Evolutionary conservation across 2,888 invertebrate genomes (phyloP).

Genomic region (Thereva unica): DNA sequence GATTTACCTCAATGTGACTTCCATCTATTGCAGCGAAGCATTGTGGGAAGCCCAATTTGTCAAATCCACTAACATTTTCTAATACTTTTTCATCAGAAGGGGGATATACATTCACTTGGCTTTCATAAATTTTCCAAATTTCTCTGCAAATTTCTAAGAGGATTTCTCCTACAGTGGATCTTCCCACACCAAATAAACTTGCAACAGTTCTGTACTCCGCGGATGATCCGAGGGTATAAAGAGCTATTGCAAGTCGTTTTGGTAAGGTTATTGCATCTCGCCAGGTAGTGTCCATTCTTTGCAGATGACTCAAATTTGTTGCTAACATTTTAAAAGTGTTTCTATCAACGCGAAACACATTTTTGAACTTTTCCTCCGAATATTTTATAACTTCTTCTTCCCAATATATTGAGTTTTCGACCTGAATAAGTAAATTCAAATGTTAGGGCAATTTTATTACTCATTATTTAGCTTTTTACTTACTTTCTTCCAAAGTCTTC

Average conservation of each 20-base stretch:
- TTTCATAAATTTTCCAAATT: neutral
- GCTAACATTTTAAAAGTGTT: no score
- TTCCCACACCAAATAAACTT: conserved; percentile 1
- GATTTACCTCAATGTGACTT: conserved; percentile 30
- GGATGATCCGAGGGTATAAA: neutral
- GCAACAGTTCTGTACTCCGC: neutral
- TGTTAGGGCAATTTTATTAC: neutral
- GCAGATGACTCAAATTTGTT: neutral
- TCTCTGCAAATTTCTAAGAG: neutral
- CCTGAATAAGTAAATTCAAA: neutral
- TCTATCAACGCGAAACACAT: neutral
- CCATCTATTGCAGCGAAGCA: conserved; percentile 31
- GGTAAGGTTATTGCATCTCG: neutral
- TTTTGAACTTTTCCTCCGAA: neutral
- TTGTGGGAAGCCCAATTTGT: conserved; percentile 25
- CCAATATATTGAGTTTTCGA: neutral
- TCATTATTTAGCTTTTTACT: neutral
- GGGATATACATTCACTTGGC: neutral
- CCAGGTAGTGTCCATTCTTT: neutral
- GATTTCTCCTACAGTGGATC: neutral
- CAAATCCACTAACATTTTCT: conserved; percentile 27
- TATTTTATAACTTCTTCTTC: neutral
- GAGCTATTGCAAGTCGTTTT: neutral
- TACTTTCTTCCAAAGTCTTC: neutral
- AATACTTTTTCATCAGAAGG: neutral